These are phyloP conservation scores for Verasper variegatus DNA, from an alignment of 2,113 vertebrate species.

Conservation along the genomic window DNA sequence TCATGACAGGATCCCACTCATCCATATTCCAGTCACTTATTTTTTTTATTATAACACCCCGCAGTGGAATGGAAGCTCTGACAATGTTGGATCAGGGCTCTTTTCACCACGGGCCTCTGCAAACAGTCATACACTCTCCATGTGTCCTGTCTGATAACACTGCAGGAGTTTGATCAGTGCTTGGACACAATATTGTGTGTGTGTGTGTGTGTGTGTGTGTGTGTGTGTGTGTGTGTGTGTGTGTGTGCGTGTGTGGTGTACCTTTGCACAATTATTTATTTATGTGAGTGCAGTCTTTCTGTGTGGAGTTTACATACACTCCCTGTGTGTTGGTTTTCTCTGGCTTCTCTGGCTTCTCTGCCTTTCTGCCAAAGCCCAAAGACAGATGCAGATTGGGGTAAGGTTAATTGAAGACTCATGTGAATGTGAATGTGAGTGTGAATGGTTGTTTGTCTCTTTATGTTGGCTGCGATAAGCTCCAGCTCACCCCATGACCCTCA, in stretches of 20 bases:
- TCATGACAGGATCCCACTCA: constrained; percentile 57
- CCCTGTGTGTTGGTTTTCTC: too few relatives aligned
- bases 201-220: background rate
- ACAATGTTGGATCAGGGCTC: constrained; percentile 35
- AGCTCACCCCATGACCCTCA: too few relatives aligned
- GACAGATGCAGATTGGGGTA: background rate
- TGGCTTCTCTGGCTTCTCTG: too few relatives aligned
- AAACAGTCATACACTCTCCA: constrained; percentile 19
- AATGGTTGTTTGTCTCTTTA: too few relatives aligned
- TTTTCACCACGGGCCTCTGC: constrained; percentile 27
- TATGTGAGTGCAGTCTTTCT: background rate
- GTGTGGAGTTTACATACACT: too few relatives aligned
- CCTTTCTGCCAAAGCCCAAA: too few relatives aligned
- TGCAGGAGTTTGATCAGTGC: background rate
- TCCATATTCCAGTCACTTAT: constrained; percentile 59
- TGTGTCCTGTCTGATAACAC: constrained; percentile 36
- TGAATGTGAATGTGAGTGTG: too few relatives aligned
- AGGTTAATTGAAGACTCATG: too few relatives aligned
- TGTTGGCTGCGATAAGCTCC: too few relatives aligned
- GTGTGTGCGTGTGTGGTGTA: background rate
- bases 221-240: background rate
- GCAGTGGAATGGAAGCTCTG: constrained; percentile 31
- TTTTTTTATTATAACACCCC: constrained; percentile 31
- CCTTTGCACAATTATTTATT: background rate
- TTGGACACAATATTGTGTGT: constrained; percentile 11